A percentile compares a stretch with the other conserved stretches of the same genome.
These are phyloP conservation scores for Chironomus tentans DNA, from an alignment of 2,888 invertebrate genomes.

Conservation along the genomic window DNA sequence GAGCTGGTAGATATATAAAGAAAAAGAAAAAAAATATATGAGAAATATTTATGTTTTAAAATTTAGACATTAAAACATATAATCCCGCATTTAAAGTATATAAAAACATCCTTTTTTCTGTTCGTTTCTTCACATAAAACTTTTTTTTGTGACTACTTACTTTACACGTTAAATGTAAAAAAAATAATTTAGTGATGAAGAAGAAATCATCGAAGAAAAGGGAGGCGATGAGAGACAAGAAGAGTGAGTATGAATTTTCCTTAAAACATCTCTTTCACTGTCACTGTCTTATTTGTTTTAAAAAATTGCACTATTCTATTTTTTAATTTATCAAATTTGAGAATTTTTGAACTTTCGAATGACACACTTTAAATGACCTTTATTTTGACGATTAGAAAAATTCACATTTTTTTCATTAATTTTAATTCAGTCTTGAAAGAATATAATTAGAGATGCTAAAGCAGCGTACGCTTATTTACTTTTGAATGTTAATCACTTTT, in stretches of 20 bases:
- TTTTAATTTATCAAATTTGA: no score
- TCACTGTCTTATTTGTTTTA: no score
- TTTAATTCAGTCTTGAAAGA: no score
- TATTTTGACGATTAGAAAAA: no score
- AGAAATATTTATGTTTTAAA: background rate
- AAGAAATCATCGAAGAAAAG: conserved; percentile 39
- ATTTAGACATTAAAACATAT: background rate
- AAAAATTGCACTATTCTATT: no score
- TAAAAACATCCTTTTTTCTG: background rate
- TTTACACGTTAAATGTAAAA: background rate
- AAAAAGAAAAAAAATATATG: background rate
- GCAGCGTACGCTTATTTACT: background rate
- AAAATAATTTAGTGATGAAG: conserved; percentile 35
- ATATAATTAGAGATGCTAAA: background rate
- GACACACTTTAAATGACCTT: no score
- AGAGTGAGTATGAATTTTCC: conserved; percentile 39
- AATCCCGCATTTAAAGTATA: background rate
- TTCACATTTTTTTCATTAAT: no score
- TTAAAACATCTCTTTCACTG: no score
- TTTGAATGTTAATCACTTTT: background rate
- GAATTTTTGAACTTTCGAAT: no score
- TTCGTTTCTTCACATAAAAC: background rate
- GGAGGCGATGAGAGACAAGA: conserved; percentile 38
- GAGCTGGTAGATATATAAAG: background rate
- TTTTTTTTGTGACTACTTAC: background rate